Conservation (phyloP, 1,140 invertebrate species). For the Drosophila miranda region DNA sequence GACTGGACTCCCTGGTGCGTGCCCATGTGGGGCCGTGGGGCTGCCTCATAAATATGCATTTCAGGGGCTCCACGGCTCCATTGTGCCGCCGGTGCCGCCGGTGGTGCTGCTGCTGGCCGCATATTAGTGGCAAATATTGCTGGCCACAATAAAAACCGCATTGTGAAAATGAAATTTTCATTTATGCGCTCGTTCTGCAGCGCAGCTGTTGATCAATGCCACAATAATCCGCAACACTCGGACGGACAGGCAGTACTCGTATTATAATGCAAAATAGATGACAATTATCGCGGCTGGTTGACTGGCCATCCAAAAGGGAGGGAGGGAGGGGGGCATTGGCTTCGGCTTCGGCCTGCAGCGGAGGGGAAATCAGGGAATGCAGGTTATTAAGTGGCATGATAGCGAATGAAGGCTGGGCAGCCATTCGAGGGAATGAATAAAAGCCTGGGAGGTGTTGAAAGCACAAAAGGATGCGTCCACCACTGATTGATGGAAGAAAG, state of each 20-base stretch:
- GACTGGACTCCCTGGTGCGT: conserved; percentile 23
- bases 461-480: too few species aligned
- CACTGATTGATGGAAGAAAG: too few species aligned
- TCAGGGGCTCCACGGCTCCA: conserved; percentile 53
- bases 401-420: too few species aligned
- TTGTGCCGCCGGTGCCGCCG: conserved; percentile 18
- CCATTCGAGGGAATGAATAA: too few species aligned
- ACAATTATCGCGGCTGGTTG: conserved; percentile 42
- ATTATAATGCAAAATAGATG: conserved; percentile 60
- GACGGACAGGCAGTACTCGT: conserved; percentile 5
- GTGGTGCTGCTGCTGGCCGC: conserved; percentile 33
- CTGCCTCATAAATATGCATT: conserved; percentile 71
- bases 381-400: too few species aligned
- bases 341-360: conserved; percentile 1
- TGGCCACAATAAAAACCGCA: conserved; percentile 45
- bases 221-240: conserved; percentile 47
- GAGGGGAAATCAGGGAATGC: conserved; percentile 10
- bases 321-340: neutral
- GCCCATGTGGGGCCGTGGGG: conserved; percentile 22
- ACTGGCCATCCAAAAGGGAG: conserved; percentile 13
- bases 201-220: conserved; percentile 29
- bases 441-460: too few species aligned
- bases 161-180: conserved; percentile 61
- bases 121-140: conserved; percentile 78
- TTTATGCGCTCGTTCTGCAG: conserved; percentile 32